Evolutionary conservation across 2,797 vertebrate genomes (phyloP).

Genomic region (Bryconaethiops microstoma): DNA sequence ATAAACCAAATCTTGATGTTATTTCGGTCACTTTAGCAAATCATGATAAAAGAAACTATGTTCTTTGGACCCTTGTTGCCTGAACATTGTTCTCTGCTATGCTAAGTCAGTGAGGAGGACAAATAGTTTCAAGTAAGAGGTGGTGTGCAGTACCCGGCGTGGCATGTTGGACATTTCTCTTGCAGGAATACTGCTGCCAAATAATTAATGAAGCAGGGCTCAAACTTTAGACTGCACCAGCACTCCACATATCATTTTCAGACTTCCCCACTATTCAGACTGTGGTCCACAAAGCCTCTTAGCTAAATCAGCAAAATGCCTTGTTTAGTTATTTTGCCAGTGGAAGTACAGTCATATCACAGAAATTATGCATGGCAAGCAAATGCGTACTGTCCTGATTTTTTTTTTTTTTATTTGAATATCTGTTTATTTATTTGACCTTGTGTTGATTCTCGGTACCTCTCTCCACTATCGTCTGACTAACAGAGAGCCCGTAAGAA

Average conservation of each 20-base stretch:
- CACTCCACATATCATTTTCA: conserved; percentile 12
- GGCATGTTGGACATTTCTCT: conserved; percentile 44
- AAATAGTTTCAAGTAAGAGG: conserved; percentile 24
- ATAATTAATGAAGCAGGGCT: conserved; percentile 51
- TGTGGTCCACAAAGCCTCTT: conserved; percentile 10
- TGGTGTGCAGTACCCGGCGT: conserved; percentile 28
- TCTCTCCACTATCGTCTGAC: not conserved
- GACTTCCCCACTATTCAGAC: not conserved
- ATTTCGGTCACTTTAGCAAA: conserved; percentile 56
- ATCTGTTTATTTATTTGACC: not conserved
- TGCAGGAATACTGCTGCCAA: conserved; percentile 44
- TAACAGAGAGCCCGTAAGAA: not conserved
- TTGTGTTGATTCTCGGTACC: too few relatives aligned
- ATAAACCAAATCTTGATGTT: conserved; percentile 34
- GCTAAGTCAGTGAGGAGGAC: not conserved
- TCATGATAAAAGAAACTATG: conserved; percentile 25
- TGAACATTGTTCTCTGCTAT: not conserved
- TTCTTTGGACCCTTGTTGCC: not conserved
- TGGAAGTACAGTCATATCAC: not conserved
- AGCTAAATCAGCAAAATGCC: not conserved
- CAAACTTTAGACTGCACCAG: conserved; percentile 38
- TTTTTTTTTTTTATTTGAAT: not conserved
- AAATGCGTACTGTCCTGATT: not conserved
- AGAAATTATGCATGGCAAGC: not conserved
- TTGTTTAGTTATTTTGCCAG: not conserved